Evolutionary conservation across 1,140 invertebrate genomes (phyloP).

Genomic region (Papilio machaon): DNA sequence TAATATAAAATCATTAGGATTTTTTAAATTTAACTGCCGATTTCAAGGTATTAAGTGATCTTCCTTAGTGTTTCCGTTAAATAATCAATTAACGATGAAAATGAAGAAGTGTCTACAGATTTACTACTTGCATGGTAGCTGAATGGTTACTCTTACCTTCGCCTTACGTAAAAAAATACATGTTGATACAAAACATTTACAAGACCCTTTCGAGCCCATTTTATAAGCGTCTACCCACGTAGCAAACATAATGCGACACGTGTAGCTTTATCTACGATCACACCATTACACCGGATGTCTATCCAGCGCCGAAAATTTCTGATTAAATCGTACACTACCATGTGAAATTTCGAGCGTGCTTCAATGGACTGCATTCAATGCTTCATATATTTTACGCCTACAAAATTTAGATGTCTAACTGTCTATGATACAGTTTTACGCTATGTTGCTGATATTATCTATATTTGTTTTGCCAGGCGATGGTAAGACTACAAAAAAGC

Average conservation of each 20-base stretch:
- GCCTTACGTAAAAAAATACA: not conserved
- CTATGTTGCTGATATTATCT: not conserved
- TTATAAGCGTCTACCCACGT: slow-evolving; percentile 52
- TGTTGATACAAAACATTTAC: slow-evolving; percentile 15
- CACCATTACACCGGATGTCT: slow-evolving; percentile 64
- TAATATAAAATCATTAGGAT: no score
- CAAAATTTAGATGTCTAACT: slow-evolving; percentile 8
- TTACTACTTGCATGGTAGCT: not conserved
- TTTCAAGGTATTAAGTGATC: no score
- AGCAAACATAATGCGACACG: slow-evolving; percentile 64
- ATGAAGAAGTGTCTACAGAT: not conserved
- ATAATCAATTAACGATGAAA: not conserved
- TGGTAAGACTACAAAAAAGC: not conserved
- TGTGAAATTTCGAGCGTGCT: slow-evolving; percentile 55
- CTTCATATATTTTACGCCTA: slow-evolving; percentile 12
- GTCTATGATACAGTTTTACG: not conserved
- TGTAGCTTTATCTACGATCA: slow-evolving; percentile 66
- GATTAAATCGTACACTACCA: slow-evolving; percentile 60
- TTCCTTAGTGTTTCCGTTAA: not conserved
- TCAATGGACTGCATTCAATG: slow-evolving; percentile 21
- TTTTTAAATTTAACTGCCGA: no score
- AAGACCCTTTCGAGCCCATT: slow-evolving; percentile 33
- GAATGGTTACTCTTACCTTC: not conserved
- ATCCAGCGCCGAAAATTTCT: slow-evolving; percentile 66
- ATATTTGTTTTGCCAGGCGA: not conserved